phyloP scores from a whole-genome alignment of 2,888 invertebrate species.

The Coleophora flavipennella region DNA sequence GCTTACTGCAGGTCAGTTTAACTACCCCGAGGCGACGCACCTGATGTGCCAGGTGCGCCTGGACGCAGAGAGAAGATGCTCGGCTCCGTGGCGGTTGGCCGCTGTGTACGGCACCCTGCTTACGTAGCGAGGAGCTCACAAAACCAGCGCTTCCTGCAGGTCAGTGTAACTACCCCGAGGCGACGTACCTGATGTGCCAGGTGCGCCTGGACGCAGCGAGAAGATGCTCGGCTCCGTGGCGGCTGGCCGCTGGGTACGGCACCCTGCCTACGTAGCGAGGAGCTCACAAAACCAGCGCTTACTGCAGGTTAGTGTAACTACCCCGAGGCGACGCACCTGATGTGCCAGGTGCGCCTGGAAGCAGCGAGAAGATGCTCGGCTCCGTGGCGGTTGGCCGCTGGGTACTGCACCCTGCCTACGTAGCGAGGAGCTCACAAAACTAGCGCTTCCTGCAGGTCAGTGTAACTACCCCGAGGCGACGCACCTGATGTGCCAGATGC shows the following conservation, averaged over 20 bases:
- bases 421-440: slow-evolving; percentile 76
- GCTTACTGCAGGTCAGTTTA: slow-evolving; percentile 75
- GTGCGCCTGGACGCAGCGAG: slow-evolving; percentile 85
- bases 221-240: slow-evolving; percentile 90
- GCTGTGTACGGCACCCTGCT: background rate
- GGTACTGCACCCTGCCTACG: slow-evolving; percentile 87
- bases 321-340: slow-evolving; percentile 77
- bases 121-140: background rate
- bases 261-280: slow-evolving; percentile 81
- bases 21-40: background rate
- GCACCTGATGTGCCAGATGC: background rate
- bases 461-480: too few relatives aligned
- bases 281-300: slow-evolving; percentile 75
- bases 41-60: background rate
- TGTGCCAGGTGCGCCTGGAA: slow-evolving; percentile 79
- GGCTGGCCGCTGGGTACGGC: slow-evolving; percentile 91
- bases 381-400: slow-evolving; percentile 91
- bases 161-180: slow-evolving; percentile 47
- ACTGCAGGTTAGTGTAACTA: slow-evolving; percentile 79
- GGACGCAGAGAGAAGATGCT: slow-evolving; percentile 72
- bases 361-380: slow-evolving; percentile 91
- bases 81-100: slow-evolving; percentile 75
- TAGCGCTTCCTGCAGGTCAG: slow-evolving; percentile 76
- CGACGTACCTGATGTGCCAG: slow-evolving; percentile 83
- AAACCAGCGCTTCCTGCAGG: slow-evolving; percentile 10